phyloP scores from a whole-genome alignment of 2,888 invertebrate genomes.

The Lordiphosa fenestrarum region DNA sequence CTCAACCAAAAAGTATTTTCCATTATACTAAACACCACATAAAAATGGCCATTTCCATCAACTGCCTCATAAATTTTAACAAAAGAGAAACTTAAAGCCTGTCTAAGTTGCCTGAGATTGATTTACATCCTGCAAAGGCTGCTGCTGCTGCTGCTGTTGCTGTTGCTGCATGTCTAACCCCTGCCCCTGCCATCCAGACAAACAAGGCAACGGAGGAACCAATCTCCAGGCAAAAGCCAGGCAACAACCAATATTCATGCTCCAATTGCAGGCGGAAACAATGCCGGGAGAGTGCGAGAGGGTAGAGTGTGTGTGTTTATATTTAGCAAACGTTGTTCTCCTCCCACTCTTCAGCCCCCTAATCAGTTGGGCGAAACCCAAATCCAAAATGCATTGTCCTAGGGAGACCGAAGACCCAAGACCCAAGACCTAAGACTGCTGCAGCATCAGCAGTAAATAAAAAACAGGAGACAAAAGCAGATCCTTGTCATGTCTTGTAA shows the following conservation, averaged over 20 bases:
- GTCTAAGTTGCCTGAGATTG: background rate
- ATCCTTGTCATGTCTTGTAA: slow-evolving; percentile 55
- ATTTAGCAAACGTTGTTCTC: slow-evolving; percentile 58
- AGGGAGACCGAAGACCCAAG: slow-evolving; percentile 13
- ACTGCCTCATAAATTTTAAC: background rate
- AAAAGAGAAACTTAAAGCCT: too few species aligned
- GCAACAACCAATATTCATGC: slow-evolving; percentile 66
- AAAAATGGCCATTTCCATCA: slow-evolving; percentile 1
- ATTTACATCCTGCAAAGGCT: background rate
- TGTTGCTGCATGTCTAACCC: too few species aligned
- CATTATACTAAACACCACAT: background rate
- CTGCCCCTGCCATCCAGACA: background rate
- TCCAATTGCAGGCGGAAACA: slow-evolving; percentile 68
- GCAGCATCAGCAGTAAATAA: slow-evolving; percentile 55
- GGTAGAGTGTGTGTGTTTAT: slow-evolving; percentile 54
- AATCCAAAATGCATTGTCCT: slow-evolving; percentile 30
- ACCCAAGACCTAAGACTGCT: slow-evolving; percentile 18
- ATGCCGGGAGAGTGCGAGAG: slow-evolving; percentile 39
- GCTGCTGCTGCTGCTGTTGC: too few species aligned
- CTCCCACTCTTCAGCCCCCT: too few species aligned
- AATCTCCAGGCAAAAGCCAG: slow-evolving; percentile 15
- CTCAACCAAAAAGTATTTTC: background rate
- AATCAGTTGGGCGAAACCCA: slow-evolving; percentile 4
- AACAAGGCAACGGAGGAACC: slow-evolving; percentile 20
- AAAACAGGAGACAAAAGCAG: slow-evolving; percentile 40